These are phyloP conservation scores for Puma concolor DNA, from an alignment of 2,113 vertebrate genomes.

Conservation along the genomic window DNA sequence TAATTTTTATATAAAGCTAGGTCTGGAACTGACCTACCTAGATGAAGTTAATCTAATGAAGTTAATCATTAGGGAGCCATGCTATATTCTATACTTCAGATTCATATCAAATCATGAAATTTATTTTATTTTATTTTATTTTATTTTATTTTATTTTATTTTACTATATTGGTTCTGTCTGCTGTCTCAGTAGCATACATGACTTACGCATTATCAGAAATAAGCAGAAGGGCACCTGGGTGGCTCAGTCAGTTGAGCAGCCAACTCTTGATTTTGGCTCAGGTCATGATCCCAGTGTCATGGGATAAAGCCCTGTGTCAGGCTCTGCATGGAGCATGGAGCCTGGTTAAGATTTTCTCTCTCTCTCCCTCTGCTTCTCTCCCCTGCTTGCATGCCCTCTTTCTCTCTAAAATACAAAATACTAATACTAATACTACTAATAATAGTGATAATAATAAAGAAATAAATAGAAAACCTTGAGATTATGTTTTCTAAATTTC, in stretches of 20 bases:
- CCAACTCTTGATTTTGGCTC: too few relatives aligned
- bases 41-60: background rate
- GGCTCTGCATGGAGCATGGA: too few relatives aligned
- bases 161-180: background rate
- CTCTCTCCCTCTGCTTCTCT: too few relatives aligned
- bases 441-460: too few relatives aligned
- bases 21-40: background rate
- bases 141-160: conserved; percentile 19
- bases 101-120: background rate
- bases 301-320: too few relatives aligned
- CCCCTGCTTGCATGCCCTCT: too few relatives aligned
- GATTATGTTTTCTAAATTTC: background rate
- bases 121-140: conserved; percentile 13
- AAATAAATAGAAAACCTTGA: background rate
- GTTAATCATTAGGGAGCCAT: background rate
- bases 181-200: background rate
- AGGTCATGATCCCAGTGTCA: too few relatives aligned
- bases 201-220: background rate
- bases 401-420: too few relatives aligned
- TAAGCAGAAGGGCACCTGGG: background rate
- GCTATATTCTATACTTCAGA: background rate
- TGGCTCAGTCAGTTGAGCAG: too few relatives aligned
- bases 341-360: too few relatives aligned
- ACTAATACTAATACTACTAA: too few relatives aligned
- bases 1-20: background rate